phyloP scores from a whole-genome alignment of 1,140 invertebrate species.

The Anastatus disparis region DNA sequence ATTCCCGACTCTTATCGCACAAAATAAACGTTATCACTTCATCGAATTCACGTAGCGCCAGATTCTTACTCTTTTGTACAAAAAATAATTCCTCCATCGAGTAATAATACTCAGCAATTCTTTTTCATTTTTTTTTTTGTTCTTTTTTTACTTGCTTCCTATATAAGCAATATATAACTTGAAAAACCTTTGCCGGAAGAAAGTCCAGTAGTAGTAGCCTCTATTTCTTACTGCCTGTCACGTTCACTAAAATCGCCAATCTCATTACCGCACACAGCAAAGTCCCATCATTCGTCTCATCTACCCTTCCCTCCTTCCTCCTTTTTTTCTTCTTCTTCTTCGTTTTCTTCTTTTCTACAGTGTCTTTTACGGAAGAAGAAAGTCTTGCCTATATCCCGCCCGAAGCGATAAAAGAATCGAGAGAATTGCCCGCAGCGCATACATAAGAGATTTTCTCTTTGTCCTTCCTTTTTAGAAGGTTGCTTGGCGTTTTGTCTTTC shows the following conservation, averaged over 20 bases:
- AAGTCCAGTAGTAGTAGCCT: too few relatives aligned
- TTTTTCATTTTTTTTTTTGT: background rate
- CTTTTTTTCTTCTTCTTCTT: background rate
- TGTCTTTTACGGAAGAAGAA: background rate
- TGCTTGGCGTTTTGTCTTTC: too few relatives aligned
- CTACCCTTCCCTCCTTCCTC: too few relatives aligned
- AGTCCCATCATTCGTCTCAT: background rate
- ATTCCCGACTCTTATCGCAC: too few relatives aligned
- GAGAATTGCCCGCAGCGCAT: conserved; percentile 18
- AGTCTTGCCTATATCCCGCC: background rate
- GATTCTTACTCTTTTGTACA: background rate
- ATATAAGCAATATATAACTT: too few relatives aligned
- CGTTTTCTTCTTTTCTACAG: background rate
- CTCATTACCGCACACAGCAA: conserved; percentile 20
- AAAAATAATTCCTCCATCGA: conserved; percentile 3
- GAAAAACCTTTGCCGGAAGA: too few relatives aligned
- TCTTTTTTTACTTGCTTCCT: too few relatives aligned
- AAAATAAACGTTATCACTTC: too few relatives aligned
- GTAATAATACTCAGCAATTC: background rate
- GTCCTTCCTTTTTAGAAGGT: too few relatives aligned
- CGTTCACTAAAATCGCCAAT: conserved; percentile 17
- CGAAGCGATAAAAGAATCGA: conserved; percentile 13
- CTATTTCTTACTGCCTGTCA: background rate
- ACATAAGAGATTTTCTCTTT: conserved; percentile 5
- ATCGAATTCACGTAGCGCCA: background rate